phyloP scores from a whole-genome alignment of 2,113 vertebrate genomes.

The Calonectris borealis region DNA sequence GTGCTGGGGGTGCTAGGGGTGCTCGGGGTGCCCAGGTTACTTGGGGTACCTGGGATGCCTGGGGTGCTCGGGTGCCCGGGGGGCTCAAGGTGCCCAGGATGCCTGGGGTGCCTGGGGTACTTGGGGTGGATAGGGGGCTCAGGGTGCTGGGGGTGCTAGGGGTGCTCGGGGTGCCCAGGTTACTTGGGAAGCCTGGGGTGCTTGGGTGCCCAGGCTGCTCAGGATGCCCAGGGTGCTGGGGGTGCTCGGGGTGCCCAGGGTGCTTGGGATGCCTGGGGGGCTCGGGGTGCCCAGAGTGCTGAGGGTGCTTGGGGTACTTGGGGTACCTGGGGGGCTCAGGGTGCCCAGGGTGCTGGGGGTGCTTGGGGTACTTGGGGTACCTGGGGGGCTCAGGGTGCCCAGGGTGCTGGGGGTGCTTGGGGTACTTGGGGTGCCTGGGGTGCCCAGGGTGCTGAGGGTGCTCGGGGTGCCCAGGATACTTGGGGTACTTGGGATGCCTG shows the following conservation, averaged over 20 bases:
- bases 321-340: too few species aligned
- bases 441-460: too few species aligned
- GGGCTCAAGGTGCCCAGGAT: rapidly evolving
- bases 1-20: too few species aligned
- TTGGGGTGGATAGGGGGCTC: rapidly evolving
- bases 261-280: too few species aligned
- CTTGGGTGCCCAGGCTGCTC: rapidly evolving
- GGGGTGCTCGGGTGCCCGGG: rapidly evolving
- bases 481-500: rapidly evolving
- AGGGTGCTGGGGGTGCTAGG: background rate
- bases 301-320: too few species aligned
- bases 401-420: too few species aligned
- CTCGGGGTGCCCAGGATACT: rapidly evolving
- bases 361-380: rapidly evolving
- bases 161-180: rapidly evolving
- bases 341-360: background rate
- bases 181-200: rapidly evolving
- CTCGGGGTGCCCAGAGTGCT: too few species aligned
- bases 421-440: rapidly evolving
- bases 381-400: rapidly evolving
- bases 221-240: too few species aligned
- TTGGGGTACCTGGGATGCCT: rapidly evolving
- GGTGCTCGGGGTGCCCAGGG: too few species aligned
- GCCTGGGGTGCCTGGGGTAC: rapidly evolving
- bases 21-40: too few species aligned